These are phyloP conservation scores for Oeneis ivallda DNA, from an alignment of 2,888 invertebrate genomes.

Conservation along the genomic window DNA sequence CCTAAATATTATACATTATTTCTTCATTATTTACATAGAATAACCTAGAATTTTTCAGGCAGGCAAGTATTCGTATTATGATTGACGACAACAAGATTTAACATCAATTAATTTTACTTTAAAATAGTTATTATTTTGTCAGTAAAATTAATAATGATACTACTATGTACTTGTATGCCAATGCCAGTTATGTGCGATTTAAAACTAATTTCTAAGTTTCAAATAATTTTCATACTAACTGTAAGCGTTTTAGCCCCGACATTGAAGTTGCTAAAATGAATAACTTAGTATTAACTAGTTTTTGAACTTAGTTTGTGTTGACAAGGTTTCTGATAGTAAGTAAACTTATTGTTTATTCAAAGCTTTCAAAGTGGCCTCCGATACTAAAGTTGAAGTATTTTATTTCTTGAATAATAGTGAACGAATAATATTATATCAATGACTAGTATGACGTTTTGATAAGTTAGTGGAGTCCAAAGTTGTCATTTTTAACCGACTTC, in stretches of 20 bases:
- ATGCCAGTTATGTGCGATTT: not conserved
- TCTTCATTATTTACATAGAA: too few relatives aligned
- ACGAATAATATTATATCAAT: not conserved
- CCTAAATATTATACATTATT: not conserved
- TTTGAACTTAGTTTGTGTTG: conserved; percentile 35
- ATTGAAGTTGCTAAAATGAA: conserved; percentile 36
- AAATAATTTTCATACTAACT: conserved; percentile 13
- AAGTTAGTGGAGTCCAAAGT: too few relatives aligned
- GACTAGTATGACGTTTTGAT: not conserved
- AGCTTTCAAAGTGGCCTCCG: conserved; percentile 7
- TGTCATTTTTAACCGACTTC: too few relatives aligned
- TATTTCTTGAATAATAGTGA: not conserved
- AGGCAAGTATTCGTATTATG: too few relatives aligned
- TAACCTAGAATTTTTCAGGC: too few relatives aligned
- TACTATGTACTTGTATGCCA: too few relatives aligned
- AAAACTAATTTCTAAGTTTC: conserved; percentile 10
- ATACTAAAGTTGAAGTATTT: not conserved
- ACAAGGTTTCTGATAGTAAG: conserved; percentile 17
- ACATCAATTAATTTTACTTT: too few relatives aligned
- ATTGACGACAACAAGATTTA: too few relatives aligned
- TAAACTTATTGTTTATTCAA: conserved; percentile 20
- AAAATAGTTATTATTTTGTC: too few relatives aligned
- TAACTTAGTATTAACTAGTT: conserved; percentile 47
- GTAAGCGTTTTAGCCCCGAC: conserved; percentile 38
- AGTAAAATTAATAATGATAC: too few relatives aligned